Conservation (phyloP, 1,140 invertebrate genomes). For the Drosophila saltans region DNA sequence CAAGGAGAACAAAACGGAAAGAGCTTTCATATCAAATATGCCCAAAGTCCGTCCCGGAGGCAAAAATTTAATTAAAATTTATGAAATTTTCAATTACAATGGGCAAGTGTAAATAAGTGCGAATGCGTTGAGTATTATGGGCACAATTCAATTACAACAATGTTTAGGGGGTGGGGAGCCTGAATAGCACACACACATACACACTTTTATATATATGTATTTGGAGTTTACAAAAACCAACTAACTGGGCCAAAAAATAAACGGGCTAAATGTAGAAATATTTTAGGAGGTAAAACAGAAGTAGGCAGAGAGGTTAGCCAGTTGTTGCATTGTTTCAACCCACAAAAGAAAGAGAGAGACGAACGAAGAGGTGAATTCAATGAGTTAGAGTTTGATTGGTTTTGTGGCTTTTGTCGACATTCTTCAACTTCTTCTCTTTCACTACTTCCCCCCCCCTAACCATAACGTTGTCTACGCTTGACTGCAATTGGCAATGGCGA, state of each 20-base stretch:
- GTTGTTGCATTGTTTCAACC: slow-evolving; percentile 20
- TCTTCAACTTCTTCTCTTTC: slow-evolving; percentile 6
- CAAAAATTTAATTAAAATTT: slow-evolving; percentile 65
- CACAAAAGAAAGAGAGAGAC: neutral
- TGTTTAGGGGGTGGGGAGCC: slow-evolving; percentile 19
- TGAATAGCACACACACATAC: slow-evolving; percentile 20
- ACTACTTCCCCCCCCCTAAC: no score
- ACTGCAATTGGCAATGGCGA: slow-evolving; percentile 44
- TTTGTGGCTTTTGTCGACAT: slow-evolving; percentile 43
- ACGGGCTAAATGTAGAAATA: slow-evolving; percentile 41
- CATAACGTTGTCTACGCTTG: neutral
- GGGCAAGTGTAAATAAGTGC: slow-evolving; percentile 58
- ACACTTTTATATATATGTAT: neutral
- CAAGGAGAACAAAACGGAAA: neutral
- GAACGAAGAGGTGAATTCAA: neutral
- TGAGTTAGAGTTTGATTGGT: slow-evolving; percentile 56
- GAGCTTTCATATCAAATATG: slow-evolving; percentile 34
- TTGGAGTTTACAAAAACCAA: slow-evolving; percentile 29
- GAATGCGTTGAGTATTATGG: slow-evolving; percentile 38
- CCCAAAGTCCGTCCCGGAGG: slow-evolving; percentile 35
- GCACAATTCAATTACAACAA: slow-evolving; percentile 69
- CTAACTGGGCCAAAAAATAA: slow-evolving; percentile 51
- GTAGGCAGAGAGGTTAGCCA: neutral
- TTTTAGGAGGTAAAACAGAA: slow-evolving; percentile 6
- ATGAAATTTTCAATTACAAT: slow-evolving; percentile 66